These are phyloP conservation scores for Chinchilla lanigera DNA, from an alignment of 2,113 vertebrate genomes.

Conservation along the genomic window DNA sequence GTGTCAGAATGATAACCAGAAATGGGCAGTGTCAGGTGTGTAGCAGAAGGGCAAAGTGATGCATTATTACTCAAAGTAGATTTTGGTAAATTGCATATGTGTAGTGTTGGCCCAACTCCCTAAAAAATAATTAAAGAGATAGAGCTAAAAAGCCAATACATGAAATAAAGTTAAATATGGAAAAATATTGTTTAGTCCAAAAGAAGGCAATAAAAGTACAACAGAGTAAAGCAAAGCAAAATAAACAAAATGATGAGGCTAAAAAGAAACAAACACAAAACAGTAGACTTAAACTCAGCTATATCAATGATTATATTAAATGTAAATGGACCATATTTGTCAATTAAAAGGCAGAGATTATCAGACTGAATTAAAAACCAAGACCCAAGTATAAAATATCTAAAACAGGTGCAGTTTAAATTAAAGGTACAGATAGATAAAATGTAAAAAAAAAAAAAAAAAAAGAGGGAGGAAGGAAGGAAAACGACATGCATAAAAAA, in stretches of 20 bases:
- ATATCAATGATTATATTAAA: neutral
- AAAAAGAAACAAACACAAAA: conserved; percentile 30
- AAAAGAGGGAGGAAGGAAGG: neutral
- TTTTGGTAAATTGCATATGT: neutral
- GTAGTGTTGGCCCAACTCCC: neutral
- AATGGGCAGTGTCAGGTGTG: neutral
- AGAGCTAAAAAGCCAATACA: neutral
- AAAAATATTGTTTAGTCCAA: neutral
- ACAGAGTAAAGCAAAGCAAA: neutral
- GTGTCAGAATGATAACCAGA: neutral
- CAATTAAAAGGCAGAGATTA: neutral
- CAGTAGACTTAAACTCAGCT: neutral
- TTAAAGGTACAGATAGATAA: neutral
- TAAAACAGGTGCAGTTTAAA: neutral
- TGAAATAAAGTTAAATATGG: neutral
- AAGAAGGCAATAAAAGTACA: neutral
- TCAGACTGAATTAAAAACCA: neutral
- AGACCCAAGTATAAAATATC: neutral
- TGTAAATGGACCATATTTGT: neutral
- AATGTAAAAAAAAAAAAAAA: neutral
- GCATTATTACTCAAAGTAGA: neutral
- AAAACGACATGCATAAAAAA: neutral
- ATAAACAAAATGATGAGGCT: neutral
- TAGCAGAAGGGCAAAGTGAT: neutral
- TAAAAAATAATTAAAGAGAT: neutral